Evolutionary conservation across 2,113 vertebrate species (phyloP), one percentile per base, ranked within the genome.

Genomic region (Saimiri boliviensis): DNA sequence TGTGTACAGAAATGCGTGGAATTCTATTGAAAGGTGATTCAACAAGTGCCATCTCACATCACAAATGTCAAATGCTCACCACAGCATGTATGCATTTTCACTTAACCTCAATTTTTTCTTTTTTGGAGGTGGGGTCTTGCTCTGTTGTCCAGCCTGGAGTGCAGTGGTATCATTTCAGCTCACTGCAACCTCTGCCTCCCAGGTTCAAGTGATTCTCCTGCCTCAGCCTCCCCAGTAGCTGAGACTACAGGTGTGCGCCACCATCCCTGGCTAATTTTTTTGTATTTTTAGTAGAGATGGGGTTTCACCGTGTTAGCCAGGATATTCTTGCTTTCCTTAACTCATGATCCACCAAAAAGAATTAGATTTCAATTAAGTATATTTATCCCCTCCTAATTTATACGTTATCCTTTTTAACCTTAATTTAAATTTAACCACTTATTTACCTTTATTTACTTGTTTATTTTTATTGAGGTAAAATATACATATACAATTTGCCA

Each of bases 21-120:
- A 47, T 77, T 56, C 60, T 91, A 40, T 45, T 71, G 35, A 96
- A 95, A 96, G 49, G 14, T 79, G 66, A 93, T 70, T 93, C 42
- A 86, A 54, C 16, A 95, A 76, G 40, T 97, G 25, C 21, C 0
- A 5, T 93, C n/a, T 92, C 25, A 37, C 47, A 4, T 85, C 70
- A 85, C 20, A 85, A 80, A 71, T 92, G 83, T 42, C 52, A 91
- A 32, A 86, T 91, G 35, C 42, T 92, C 40, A 87, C 49, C 27
- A 97, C 66, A 42, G 42, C 52, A 35, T 86, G 45, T 27, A 74
- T 92, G 23, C n/a, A 68, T 89, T 94, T 79, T 79, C 20, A 49
- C 49, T 90, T 84, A 3, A 52, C 20, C 35, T 25, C 47, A 40
- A 35, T 54, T 27, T 21, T 17, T 88, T 52, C 17, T 52, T 52